Percentiles rank a stretch among this genome's conserved stretches.
Evolutionary conservation across 2,888 invertebrate genomes (phyloP).

Genomic region (Periphyllus acericola): DNA sequence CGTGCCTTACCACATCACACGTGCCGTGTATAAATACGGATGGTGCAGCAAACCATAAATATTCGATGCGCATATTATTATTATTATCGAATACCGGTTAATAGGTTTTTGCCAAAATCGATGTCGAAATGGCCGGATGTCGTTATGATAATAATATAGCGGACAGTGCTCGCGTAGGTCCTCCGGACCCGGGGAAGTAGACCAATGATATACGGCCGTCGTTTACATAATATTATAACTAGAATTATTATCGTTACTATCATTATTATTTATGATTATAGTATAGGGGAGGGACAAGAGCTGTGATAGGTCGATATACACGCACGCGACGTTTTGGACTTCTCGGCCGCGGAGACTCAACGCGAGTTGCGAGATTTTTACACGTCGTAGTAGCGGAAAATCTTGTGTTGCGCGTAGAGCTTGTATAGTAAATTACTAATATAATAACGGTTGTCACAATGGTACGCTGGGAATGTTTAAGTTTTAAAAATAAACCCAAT

Average conservation of each 20-base stretch:
- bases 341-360: neutral
- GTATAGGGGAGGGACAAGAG: no score
- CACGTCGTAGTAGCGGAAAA: neutral
- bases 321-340: neutral
- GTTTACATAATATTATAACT: slow-evolving; percentile 34
- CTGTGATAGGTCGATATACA: neutral
- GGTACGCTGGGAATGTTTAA: no score
- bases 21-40: neutral
- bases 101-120: slow-evolving; percentile 51
- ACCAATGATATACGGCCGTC: slow-evolving; percentile 21
- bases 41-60: neutral
- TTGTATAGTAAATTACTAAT: no score
- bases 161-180: slow-evolving; percentile 9
- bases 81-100: slow-evolving; percentile 39
- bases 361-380: neutral
- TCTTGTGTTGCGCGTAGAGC: neutral
- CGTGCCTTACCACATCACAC: neutral
- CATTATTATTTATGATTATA: no score
- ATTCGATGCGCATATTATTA: neutral
- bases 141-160: slow-evolving; percentile 44
- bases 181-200: neutral
- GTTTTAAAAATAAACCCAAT: no score
- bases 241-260: no score
- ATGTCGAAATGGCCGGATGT: slow-evolving; percentile 36
- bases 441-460: no score